Evolutionary conservation across 2,888 invertebrate species (phyloP).

Genomic region (Yponomeuta sedellus): DNA sequence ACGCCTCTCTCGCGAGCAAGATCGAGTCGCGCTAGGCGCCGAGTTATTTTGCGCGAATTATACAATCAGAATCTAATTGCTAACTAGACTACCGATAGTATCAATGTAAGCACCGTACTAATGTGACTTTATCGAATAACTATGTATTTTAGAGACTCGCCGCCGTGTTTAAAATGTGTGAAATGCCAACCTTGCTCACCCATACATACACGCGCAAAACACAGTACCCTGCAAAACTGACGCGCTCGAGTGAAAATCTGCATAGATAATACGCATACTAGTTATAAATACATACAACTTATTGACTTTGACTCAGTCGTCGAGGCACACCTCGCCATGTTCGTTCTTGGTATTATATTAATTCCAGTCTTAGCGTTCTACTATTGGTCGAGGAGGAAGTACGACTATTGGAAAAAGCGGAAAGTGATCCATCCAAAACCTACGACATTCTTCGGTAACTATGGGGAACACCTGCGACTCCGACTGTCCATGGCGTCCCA

Average conservation of each 20-base stretch:
- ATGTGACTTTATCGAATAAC: too few relatives aligned
- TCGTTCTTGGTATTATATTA: not conserved
- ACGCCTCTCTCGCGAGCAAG: too few relatives aligned
- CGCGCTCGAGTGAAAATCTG: not conserved
- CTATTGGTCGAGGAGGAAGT: conserved; percentile 29
- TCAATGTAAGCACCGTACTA: too few relatives aligned
- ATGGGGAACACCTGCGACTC: conserved; percentile 36
- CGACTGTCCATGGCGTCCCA: conserved; percentile 31
- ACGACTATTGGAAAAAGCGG: conserved; percentile 42
- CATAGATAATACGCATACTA: not conserved
- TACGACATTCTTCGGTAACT: conserved; percentile 45
- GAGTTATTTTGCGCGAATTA: too few relatives aligned
- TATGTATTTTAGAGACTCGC: too few relatives aligned
- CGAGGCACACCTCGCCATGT: not conserved
- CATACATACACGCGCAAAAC: not conserved
- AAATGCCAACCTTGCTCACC: too few relatives aligned
- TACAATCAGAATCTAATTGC: too few relatives aligned
- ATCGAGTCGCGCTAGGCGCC: too few relatives aligned
- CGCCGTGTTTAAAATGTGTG: too few relatives aligned
- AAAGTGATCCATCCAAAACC: conserved; percentile 39
- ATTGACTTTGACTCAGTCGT: not conserved
- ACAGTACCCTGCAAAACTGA: not conserved
- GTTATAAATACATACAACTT: not conserved
- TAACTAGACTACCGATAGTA: too few relatives aligned
- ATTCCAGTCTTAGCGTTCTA: conserved; percentile 2